phyloP scores from a whole-genome alignment of 1,140 invertebrate species.

The Steinernema khuongi region DNA sequence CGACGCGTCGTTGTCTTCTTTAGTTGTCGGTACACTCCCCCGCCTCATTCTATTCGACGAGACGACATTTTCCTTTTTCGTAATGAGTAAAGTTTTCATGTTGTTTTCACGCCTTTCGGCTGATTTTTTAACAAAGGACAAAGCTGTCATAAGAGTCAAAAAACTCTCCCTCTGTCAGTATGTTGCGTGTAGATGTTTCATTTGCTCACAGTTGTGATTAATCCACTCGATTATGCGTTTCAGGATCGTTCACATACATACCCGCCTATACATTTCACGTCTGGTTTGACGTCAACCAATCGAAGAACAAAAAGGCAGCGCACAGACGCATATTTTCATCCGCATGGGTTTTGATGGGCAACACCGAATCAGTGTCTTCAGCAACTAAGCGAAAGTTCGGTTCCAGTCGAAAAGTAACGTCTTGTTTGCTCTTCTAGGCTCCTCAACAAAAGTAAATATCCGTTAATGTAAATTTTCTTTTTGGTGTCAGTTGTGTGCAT shows the following conservation, averaged over 20 bases:
- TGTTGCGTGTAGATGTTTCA: background rate
- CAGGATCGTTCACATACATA: background rate
- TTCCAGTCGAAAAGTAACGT: slow-evolving; percentile 11
- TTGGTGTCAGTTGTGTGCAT: background rate
- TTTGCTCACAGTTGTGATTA: background rate
- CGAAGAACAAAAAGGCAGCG: background rate
- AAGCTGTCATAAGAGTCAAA: background rate
- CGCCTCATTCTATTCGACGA: background rate
- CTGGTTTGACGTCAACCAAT: background rate
- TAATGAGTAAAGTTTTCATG: slow-evolving; percentile 15
- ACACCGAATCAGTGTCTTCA: slow-evolving; percentile 3
- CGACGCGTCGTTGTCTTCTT: background rate
- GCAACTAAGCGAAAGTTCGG: background rate
- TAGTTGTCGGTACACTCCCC: background rate
- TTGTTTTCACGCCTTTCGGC: background rate
- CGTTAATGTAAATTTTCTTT: background rate
- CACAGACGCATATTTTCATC: background rate
- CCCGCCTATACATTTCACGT: background rate
- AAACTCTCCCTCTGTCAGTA: background rate
- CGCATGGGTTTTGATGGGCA: slow-evolving; percentile 14
- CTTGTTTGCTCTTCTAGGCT: slow-evolving; percentile 3
- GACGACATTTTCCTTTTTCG: slow-evolving; percentile 14
- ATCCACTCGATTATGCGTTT: background rate
- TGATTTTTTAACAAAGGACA: background rate
- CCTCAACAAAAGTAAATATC: background rate